Conservation (phyloP, 2,797 vertebrate genomes). For the Lepidocolaptes lacrymiger region DNA sequence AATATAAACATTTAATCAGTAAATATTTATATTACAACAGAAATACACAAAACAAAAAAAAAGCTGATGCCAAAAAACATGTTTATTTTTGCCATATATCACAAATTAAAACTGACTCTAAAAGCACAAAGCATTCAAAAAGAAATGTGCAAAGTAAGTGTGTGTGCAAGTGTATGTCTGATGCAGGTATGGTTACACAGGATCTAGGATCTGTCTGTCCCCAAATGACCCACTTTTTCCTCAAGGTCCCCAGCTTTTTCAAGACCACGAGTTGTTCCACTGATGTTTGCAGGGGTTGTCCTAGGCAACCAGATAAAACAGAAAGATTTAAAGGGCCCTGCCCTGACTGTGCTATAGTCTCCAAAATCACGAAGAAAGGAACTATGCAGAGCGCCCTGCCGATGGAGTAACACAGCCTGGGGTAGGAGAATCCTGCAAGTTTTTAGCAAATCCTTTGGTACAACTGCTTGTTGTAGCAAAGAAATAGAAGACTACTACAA, state of each 20-base stretch:
- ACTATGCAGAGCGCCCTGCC: not conserved
- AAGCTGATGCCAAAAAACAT: not conserved
- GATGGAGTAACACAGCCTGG: not conserved
- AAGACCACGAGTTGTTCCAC: not conserved
- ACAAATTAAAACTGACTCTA: not conserved
- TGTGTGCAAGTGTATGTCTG: not conserved
- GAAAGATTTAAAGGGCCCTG: slow-evolving; percentile 8
- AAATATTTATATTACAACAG: not conserved
- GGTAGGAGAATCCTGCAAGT: not conserved
- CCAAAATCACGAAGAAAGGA: not conserved
- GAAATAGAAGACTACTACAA: not conserved
- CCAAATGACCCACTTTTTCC: not conserved
- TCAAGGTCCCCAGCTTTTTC: not conserved
- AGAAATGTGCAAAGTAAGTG: not conserved
- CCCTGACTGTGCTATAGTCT: not conserved
- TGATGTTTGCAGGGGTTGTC: slow-evolving; percentile 25
- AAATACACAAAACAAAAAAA: not conserved
- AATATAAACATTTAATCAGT: not conserved
- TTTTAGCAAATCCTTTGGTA: not conserved
- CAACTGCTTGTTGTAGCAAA: not conserved
- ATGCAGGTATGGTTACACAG: not conserved
- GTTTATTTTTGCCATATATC: not conserved
- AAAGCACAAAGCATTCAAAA: not conserved
- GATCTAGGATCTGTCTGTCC: not conserved
- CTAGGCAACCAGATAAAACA: slow-evolving; percentile 37